Percentiles rank a stretch among this genome's conserved stretches.
Conservation (phyloP, 2,888 invertebrate species). For the Drosophila melanosoma region DNA sequence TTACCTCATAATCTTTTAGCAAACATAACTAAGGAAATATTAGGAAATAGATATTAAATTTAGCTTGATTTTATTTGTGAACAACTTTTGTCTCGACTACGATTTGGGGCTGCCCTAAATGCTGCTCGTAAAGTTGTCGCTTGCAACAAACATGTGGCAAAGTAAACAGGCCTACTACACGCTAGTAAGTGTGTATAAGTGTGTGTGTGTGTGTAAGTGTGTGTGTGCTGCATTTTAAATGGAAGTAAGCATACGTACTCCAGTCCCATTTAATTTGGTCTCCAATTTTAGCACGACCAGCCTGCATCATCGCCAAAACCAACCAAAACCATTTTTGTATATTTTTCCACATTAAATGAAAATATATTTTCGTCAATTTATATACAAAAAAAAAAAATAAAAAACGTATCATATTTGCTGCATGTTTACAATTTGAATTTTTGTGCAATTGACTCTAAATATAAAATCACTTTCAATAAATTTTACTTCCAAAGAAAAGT, state of each 20-base stretch:
- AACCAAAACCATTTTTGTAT: neutral
- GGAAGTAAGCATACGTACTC: conserved; percentile 65
- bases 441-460: conserved; percentile 1
- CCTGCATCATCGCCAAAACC: neutral
- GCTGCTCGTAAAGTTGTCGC: conserved; percentile 8
- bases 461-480: conserved; percentile 11
- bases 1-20: too few relatives aligned
- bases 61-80: conserved; percentile 16
- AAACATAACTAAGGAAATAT: neutral
- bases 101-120: conserved; percentile 3
- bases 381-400: neutral
- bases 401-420: neutral
- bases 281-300: conserved; percentile 45
- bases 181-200: conserved; percentile 14
- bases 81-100: conserved; percentile 11
- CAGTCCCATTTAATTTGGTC: conserved; percentile 69
- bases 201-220: conserved; percentile 33
- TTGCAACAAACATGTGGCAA: conserved; percentile 14
- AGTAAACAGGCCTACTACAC: neutral
- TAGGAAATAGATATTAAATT: neutral
- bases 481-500: neutral
- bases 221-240: conserved; percentile 56
- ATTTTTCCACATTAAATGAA: conserved; percentile 13
- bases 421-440: conserved; percentile 4
- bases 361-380: neutral